Evolutionary conservation across 1,140 invertebrate genomes (phyloP).

Genomic region (Eupeodes corollae): DNA sequence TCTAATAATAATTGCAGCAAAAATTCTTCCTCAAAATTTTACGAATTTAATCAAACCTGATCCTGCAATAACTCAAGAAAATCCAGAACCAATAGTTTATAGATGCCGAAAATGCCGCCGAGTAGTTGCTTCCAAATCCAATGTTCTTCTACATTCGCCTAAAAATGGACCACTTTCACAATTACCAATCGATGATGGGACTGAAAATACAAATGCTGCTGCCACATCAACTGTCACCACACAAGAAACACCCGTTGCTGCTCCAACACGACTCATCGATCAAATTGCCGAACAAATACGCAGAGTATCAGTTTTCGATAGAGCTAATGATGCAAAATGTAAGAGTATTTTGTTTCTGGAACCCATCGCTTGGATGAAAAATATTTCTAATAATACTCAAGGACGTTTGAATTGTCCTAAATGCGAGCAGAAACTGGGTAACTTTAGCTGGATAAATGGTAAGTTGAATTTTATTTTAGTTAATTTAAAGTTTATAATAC

Average conservation of each 20-base stretch:
- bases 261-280: constrained; percentile 18
- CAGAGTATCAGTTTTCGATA: constrained; percentile 14
- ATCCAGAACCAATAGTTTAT: constrained; percentile 70
- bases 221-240: constrained; percentile 13
- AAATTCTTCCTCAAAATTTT: constrained; percentile 67
- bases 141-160: constrained; percentile 47
- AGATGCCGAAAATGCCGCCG: constrained; percentile 67
- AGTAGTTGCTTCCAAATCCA: constrained; percentile 63
- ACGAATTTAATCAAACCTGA: constrained; percentile 66
- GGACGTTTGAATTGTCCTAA: constrained; percentile 77
- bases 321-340: constrained; percentile 38
- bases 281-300: constrained; percentile 33
- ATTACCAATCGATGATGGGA: not conserved
- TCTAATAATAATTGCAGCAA: constrained; percentile 43
- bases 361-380: constrained; percentile 70
- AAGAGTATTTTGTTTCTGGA: constrained; percentile 66
- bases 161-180: not conserved
- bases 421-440: constrained; percentile 65
- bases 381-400: constrained; percentile 52
- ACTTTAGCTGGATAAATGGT: constrained; percentile 76
- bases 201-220: not conserved
- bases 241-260: constrained; percentile 7
- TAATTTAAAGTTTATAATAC: not conserved
- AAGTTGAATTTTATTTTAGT: constrained; percentile 3
- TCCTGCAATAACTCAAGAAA: constrained; percentile 59